Evolutionary conservation across 2,113 vertebrate species (phyloP), one percentile per base, ranked within the genome.

Genomic region (Ochotona princeps): DNA sequence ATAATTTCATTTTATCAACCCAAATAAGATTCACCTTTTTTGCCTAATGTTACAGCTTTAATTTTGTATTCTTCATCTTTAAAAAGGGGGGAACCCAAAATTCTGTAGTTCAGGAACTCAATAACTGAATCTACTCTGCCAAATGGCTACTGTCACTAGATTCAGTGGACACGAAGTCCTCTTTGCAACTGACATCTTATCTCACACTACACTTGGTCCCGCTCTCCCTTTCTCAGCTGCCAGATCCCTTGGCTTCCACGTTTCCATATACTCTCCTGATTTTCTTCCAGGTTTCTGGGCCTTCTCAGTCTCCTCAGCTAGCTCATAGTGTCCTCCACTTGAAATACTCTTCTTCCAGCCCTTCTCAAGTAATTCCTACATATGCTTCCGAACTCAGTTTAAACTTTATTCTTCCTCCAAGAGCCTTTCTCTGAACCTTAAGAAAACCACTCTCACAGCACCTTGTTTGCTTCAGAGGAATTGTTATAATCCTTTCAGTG

Each of bases 21-120:
- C 47, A 89, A 89, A 79, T 74, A 89, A 81, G 66, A 79, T 32
- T 83, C 17, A 44, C 23, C 79, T 32, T 92, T 92, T 30, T 90
- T 4, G 51, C 44, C 44, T 51, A 49, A 82, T 14, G 57, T 76
- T 75, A 23, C 54, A 76, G 70, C 54, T 86, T 1, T 78, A 83
- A 65, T 76, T 94, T 65, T 89, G 35, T 65, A 44, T 65, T 81
- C 57, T 61, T 79, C 70, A 15, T 66, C 32, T 83, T 78, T 6
- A 44, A 44, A 44, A 44, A 44, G 86, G 78, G 49, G 89, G 2
- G 21, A 15, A 7, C 47, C 65, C 65, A 66, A 80, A 49, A 80
- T 28, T 83, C 0, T 32, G 28, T 38, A 28, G 65, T 49, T 32
- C 57, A 86, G 10, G 47, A 13, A 69, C 38, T 28, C 57, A 76